phyloP scores from a whole-genome alignment of 2,888 invertebrate species.

The Eupithecia exiguata region DNA sequence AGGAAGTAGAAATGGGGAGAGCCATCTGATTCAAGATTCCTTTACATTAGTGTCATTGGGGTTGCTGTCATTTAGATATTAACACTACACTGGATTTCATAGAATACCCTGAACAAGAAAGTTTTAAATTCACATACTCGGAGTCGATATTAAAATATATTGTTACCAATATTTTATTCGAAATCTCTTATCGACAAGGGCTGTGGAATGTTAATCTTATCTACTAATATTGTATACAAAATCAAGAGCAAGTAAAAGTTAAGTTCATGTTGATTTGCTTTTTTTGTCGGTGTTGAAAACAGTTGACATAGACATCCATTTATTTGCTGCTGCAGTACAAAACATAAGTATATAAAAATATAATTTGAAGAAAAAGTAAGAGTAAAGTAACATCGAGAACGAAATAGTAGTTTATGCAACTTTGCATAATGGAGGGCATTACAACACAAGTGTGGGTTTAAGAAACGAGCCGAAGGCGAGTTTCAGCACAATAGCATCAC shows the following conservation, averaged over 20 bases:
- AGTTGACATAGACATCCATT: too few species aligned
- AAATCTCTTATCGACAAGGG: background rate
- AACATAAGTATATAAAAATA: too few species aligned
- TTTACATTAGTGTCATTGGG: background rate
- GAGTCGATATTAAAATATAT: background rate
- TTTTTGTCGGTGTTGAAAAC: too few species aligned
- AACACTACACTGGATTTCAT: background rate
- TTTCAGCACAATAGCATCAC: too few species aligned
- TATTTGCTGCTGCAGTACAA: too few species aligned
- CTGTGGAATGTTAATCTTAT: background rate
- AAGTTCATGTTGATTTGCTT: too few species aligned
- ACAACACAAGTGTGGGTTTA: too few species aligned
- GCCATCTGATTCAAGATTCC: background rate
- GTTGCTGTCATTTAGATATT: background rate
- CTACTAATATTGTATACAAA: background rate
- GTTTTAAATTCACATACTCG: background rate
- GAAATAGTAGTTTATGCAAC: too few species aligned
- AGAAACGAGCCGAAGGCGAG: too few species aligned
- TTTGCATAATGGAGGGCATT: too few species aligned
- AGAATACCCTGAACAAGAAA: background rate
- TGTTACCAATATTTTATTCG: background rate
- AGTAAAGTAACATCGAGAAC: too few species aligned
- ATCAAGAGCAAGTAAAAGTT: background rate
- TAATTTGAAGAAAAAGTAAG: too few species aligned
- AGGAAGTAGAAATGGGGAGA: slow-evolving; percentile 53